Conservation (phyloP, 2,113 vertebrate genomes). For the Oryctolagus cuniculus region DNA sequence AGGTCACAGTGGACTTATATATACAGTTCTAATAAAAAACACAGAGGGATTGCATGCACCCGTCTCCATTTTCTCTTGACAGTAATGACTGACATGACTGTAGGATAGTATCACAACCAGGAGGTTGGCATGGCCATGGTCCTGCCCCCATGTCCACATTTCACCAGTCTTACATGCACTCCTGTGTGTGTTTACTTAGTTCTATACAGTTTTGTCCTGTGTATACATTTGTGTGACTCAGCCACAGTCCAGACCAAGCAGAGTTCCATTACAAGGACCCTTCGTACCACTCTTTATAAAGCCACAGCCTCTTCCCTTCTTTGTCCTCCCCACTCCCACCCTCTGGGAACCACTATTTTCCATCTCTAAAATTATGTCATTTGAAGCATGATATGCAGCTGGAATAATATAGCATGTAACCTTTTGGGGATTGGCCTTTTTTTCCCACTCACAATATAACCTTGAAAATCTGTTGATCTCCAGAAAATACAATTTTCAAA, state of each 20-base stretch:
- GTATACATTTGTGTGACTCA: background rate
- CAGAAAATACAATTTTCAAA: slow-evolving; percentile 27
- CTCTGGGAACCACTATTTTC: background rate
- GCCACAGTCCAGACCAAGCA: background rate
- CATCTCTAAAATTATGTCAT: background rate
- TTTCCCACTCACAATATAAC: background rate
- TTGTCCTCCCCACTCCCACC: fast-evolving
- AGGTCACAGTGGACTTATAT: background rate
- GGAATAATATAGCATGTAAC: background rate
- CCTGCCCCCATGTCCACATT: background rate
- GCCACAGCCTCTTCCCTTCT: background rate
- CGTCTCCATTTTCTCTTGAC: background rate
- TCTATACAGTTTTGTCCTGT: background rate
- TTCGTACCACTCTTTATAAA: background rate
- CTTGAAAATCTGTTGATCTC: slow-evolving; percentile 9
- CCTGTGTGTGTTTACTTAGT: background rate
- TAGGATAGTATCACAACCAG: background rate
- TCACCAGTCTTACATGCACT: background rate
- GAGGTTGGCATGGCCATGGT: background rate
- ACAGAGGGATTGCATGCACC: background rate
- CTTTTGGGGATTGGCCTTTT: background rate
- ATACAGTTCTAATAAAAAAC: background rate
- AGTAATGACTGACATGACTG: background rate
- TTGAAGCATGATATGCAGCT: background rate
- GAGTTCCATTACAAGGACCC: background rate